Evolutionary conservation across 2,113 vertebrate species (phyloP), one percentile per base, ranked within the genome.

Genomic region (Nothoprocta perdicaria): DNA sequence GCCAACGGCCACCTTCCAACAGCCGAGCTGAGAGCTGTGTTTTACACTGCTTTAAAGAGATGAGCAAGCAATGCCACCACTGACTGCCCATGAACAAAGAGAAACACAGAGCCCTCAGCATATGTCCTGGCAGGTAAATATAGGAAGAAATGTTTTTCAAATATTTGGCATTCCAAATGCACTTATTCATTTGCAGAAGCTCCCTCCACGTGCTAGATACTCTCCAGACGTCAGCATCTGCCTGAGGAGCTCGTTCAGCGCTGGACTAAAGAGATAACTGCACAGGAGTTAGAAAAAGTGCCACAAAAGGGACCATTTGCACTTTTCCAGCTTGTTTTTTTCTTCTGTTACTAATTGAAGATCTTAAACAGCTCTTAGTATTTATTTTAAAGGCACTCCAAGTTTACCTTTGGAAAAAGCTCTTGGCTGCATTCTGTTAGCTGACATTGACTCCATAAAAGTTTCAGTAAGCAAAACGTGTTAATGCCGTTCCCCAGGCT

Each of bases 341-440:
- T 83, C 72, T 87, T 79, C 75, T 89, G 53, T 95, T 89, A 96
- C 95, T 95, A 93, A 95, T 18, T 96, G 57, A 96, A 84, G 62
- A 72, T 73, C 72, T 94, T 93, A 95, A 93, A 73, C 80, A 91
- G 33, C 61, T 88, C 63, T 9, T 27, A 62, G 29, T 73, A 85
- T 90, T 95, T 95, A 92, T 93, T 94, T 93, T 88, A 89, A 94
- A 93, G 95, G 81, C 78, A 65, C n/a, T 91, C 76, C 53, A 79
- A 38, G 52, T 95, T 95, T 93, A 94, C 91, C 80, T 92, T 87
- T 53, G 31, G 62, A 80, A 85, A 77, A 81, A 66, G 1, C 57
- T 84, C 43, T 76, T 83, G 80, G 69, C 79, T 77, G 38, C 10
- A 22, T 41, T 92, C 55, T 80, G 23, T 40, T 89, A 78, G 86